phyloP scores from a whole-genome alignment of 1,140 invertebrate genomes.

The Triops cancriformis region DNA sequence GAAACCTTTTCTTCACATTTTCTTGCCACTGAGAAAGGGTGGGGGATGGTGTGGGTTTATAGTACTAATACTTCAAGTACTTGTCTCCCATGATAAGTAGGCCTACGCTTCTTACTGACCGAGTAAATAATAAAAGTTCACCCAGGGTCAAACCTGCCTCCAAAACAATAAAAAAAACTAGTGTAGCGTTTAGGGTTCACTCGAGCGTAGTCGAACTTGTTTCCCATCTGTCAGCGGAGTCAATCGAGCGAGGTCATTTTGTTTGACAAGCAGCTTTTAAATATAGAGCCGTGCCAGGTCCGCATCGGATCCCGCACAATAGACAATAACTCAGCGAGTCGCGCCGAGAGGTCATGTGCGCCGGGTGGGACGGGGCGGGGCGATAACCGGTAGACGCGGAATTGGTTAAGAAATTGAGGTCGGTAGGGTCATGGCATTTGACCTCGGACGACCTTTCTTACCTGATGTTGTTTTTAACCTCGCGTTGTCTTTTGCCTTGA shows the following conservation, averaged over 20 bases:
- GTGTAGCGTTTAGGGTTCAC: background rate
- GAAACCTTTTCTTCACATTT: background rate
- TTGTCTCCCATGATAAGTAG: background rate
- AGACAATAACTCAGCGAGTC: background rate
- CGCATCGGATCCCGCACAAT: background rate
- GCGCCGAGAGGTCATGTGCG: background rate
- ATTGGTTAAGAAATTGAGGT: background rate
- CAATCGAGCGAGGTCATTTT: conserved; percentile 13
- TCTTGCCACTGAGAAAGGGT: background rate
- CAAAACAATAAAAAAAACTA: background rate
- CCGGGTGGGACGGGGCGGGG: background rate
- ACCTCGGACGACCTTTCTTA: background rate
- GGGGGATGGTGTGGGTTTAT: background rate
- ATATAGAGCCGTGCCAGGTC: background rate
- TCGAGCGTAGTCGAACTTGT: background rate
- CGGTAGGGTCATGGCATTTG: background rate
- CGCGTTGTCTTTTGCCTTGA: background rate
- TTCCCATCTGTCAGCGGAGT: background rate
- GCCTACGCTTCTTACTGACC: background rate
- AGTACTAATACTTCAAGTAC: background rate
- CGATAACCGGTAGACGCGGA: background rate
- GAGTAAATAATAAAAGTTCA: background rate
- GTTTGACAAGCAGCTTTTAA: background rate
- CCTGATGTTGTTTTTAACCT: background rate
- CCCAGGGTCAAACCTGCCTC: background rate